Evolutionary conservation across 37 sponge, comb jelly and placozoan species (phyloP), one percentile per base, ranked within the genome.

Genomic region (Crambe crambe): DNA sequence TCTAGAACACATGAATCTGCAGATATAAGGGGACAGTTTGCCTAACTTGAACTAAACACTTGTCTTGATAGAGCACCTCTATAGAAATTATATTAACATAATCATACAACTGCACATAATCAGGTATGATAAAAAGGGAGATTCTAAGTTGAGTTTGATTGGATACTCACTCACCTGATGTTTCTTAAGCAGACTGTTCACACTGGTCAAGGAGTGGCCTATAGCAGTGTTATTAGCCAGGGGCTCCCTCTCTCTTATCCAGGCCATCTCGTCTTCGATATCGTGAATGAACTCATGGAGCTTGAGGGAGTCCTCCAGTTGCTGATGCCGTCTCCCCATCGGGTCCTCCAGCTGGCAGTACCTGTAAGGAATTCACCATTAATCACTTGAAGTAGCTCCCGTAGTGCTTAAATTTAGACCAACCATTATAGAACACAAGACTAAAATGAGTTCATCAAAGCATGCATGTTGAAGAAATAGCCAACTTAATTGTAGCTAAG

Each of bases 311-410:
- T 87, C 92, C 31, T 94, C 92, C 56, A 97, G 73, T 47, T 85
- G 90, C 34, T 83, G 73, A n/a, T 77, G 89, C 18, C 95, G 74
- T 6, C 66, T 73, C 27, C 92, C 68, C 80, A 88, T 80, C 5
- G 95, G 97, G 60, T 91, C 89, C 34, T 92, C 93, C 59, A 97
- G 80, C 68, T 92, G 75, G 51, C 91, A 91, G 71, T 94, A 97
- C 58, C 97, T 91, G 42, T 3, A 37, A 1, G 6, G 51, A 47
- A 12, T 47, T 6, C 12, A 47, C 51, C 6, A 47, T n/a, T n/a
- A n/a, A n/a, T n/a, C n/a, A n/a, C n/a, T n/a, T n/a, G n/a, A n/a
- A n/a, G n/a, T n/a, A n/a, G n/a, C n/a, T n/a, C n/a, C n/a, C n/a
- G n/a, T n/a, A n/a, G n/a, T n/a, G n/a, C n/a, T n/a, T n/a, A n/a